phyloP scores from a whole-genome alignment of 2,888 invertebrate genomes.

The Lithophane socia region DNA sequence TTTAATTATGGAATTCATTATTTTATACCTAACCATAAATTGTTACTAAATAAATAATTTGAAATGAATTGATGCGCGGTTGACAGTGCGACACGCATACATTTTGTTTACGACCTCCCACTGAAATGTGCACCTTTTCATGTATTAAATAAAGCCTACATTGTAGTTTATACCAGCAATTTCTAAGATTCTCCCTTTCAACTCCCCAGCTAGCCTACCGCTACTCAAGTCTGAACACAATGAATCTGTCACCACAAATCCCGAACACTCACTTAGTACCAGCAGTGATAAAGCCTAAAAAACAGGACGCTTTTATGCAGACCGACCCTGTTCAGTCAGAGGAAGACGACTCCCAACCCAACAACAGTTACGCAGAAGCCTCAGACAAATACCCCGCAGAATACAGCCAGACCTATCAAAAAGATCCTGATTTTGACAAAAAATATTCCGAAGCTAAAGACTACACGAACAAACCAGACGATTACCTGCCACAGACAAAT shows the following conservation, averaged over 20 bases:
- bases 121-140: background rate
- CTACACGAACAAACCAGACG: constrained; percentile 80
- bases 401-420: constrained; percentile 38
- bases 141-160: background rate
- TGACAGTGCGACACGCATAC: too few species aligned
- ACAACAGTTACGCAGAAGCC: constrained; percentile 78
- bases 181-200: background rate
- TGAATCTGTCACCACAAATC: constrained; percentile 73
- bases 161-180: background rate
- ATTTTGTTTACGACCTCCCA: background rate
- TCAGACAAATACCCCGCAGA: constrained; percentile 65
- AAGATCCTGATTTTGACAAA: constrained; percentile 46
- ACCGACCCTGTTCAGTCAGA: constrained; percentile 84
- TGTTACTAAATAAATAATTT: too few species aligned
- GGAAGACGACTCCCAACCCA: constrained; percentile 80
- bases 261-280: constrained; percentile 27
- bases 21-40: too few species aligned
- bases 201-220: constrained; percentile 80
- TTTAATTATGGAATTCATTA: too few species aligned
- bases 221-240: constrained; percentile 74
- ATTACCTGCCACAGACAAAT: constrained; percentile 84
- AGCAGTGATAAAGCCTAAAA: constrained; percentile 75
- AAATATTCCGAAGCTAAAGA: constrained; percentile 79
- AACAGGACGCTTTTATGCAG: constrained; percentile 88
- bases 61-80: too few species aligned